Percentiles rank a stretch among this genome's conserved stretches.
These are phyloP conservation scores for Pipra filicauda DNA, from an alignment of 2,113 vertebrate species.

Conservation along the genomic window DNA sequence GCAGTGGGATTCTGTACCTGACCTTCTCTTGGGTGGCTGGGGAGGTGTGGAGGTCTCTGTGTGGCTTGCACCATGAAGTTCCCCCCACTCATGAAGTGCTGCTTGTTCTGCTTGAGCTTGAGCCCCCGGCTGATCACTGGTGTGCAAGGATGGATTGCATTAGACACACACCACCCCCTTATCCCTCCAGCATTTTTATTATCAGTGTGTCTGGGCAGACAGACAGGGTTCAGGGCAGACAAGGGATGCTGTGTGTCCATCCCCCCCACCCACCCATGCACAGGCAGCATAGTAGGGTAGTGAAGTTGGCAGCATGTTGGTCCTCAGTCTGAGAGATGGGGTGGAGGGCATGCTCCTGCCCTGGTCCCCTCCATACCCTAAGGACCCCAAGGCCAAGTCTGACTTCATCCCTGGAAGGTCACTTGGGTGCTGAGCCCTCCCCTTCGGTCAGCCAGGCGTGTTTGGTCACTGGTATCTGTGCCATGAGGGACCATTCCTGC, in stretches of 20 bases:
- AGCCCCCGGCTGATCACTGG: background rate
- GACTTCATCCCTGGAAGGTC: background rate
- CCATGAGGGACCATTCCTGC: background rate
- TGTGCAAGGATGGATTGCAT: fast-evolving
- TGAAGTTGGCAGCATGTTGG: background rate
- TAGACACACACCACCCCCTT: fast-evolving
- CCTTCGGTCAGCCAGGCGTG: fast-evolving
- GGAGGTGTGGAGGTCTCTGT: background rate
- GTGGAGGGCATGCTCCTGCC: background rate
- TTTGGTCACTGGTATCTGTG: fast-evolving
- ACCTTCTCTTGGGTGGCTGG: background rate
- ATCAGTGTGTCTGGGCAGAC: background rate
- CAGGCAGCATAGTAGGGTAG: fast-evolving
- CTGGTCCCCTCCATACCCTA: background rate
- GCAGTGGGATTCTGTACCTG: background rate
- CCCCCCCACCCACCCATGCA: background rate
- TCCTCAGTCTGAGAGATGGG: background rate
- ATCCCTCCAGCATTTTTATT: background rate
- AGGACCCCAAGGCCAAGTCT: background rate
- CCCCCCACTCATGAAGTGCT: background rate
- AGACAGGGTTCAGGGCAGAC: background rate
- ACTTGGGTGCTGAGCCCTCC: background rate
- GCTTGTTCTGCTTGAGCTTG: fast-evolving
- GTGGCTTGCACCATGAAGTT: fast-evolving
- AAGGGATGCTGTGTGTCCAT: background rate